A percentile compares a stretch with the other conserved stretches of the same genome.
Evolutionary conservation across 2,888 invertebrate species (phyloP).

Genomic region (Oxyscelio sp.): DNA sequence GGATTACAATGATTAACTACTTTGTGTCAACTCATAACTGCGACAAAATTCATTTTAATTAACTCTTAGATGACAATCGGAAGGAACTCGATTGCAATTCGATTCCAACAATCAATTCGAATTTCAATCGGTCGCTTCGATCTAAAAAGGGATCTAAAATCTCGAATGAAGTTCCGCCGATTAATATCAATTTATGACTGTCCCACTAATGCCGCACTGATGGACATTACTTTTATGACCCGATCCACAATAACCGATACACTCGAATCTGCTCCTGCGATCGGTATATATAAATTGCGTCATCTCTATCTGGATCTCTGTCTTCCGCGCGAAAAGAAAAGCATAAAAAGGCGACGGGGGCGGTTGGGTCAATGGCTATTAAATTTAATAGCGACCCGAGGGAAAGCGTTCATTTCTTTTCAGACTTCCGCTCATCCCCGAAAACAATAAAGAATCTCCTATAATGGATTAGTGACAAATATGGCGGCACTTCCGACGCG

Average conservation of each 20-base stretch:
- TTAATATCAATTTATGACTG: slow-evolving; percentile 38
- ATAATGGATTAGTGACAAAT: slow-evolving; percentile 85
- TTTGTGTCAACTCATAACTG: background rate
- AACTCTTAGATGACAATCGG: slow-evolving; percentile 2
- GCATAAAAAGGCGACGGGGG: slow-evolving; percentile 67
- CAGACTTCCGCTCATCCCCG: slow-evolving; percentile 57
- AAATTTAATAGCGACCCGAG: slow-evolving; percentile 84
- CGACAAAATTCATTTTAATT: slow-evolving; percentile 20
- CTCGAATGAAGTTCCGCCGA: slow-evolving; percentile 16
- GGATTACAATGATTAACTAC: slow-evolving; percentile 52
- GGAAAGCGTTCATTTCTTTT: slow-evolving; percentile 68
- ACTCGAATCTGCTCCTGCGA: slow-evolving; percentile 42
- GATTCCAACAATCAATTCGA: background rate
- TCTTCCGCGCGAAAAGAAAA: slow-evolving; percentile 54
- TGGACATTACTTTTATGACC: slow-evolving; percentile 33
- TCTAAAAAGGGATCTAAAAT: slow-evolving; percentile 11
- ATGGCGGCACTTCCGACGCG: slow-evolving; percentile 85
- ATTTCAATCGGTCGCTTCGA: background rate
- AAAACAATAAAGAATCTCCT: slow-evolving; percentile 81
- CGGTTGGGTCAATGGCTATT: slow-evolving; percentile 79
- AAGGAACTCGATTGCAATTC: background rate
- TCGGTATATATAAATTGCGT: slow-evolving; percentile 55
- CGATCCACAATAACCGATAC: slow-evolving; percentile 61
- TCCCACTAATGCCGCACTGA: slow-evolving; percentile 10
- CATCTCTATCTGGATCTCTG: slow-evolving; percentile 16